A percentile compares a stretch with the other conserved stretches of the same genome.
These are phyloP conservation scores for Blastobasis lacticolella DNA, from an alignment of 2,888 invertebrate genomes.

Conservation along the genomic window DNA sequence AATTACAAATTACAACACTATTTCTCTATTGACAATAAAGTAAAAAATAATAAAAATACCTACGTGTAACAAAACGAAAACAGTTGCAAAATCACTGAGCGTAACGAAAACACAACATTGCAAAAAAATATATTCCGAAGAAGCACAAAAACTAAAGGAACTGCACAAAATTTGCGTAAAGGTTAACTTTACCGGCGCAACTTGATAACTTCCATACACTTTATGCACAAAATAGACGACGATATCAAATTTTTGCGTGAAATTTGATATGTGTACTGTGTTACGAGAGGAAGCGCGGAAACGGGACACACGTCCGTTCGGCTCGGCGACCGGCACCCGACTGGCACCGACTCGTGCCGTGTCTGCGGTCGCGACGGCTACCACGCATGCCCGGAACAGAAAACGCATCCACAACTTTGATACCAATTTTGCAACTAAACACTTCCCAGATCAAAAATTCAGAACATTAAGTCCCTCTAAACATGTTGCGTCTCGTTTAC, in stretches of 20 bases:
- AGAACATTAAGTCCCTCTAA: conserved; percentile 1
- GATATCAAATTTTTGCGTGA: conserved; percentile 70
- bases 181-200: conserved; percentile 44
- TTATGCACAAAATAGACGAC: conserved; percentile 60
- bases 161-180: conserved; percentile 20
- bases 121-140: conserved; percentile 32
- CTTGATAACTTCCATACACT: conserved; percentile 55
- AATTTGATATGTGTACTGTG: conserved; percentile 69
- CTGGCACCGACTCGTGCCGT: conserved; percentile 43
- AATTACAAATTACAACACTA: too few relatives aligned
- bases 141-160: conserved; percentile 29
- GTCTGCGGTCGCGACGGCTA: conserved; percentile 35
- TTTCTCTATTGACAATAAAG: too few relatives aligned
- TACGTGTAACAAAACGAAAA: conserved; percentile 52
- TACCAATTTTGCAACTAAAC: conserved; percentile 20
- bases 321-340: conserved; percentile 53
- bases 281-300: conserved; percentile 26
- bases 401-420: neutral
- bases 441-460: neutral
- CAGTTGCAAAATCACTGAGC: conserved; percentile 46
- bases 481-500: neutral
- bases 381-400: conserved; percentile 64
- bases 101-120: conserved; percentile 57
- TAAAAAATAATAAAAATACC: too few relatives aligned
- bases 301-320: conserved; percentile 31